Conservation (phyloP, 2,888 invertebrate genomes). For the Alloplasta piceator region DNA sequence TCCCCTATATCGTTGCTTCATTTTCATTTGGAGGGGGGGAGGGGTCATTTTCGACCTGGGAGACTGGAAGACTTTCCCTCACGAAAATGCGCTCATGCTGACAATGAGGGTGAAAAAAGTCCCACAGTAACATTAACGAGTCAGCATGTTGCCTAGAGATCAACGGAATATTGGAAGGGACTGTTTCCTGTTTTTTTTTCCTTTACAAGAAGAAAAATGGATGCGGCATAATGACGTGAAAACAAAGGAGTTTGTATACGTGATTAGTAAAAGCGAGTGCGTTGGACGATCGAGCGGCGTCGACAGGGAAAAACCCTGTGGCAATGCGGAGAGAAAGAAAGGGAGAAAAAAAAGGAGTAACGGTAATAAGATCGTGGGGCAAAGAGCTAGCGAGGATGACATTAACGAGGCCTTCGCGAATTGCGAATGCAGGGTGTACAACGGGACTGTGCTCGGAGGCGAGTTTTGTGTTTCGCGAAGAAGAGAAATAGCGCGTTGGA, state of each 20-base stretch:
- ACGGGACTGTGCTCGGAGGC: constrained; percentile 31
- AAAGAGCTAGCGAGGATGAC: constrained; percentile 57
- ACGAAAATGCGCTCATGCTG: too few species aligned
- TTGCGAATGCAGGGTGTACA: constrained; percentile 66
- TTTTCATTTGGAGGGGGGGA: too few species aligned
- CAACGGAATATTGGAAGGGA: too few species aligned
- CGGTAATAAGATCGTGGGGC: constrained; percentile 53
- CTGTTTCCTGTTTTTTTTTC: neutral
- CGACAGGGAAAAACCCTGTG: neutral
- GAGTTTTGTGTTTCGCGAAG: constrained; percentile 54
- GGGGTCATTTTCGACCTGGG: too few species aligned
- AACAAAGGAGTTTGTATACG: constrained; percentile 50
- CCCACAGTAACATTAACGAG: too few species aligned
- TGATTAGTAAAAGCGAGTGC: constrained; percentile 57
- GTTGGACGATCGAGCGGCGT: constrained; percentile 7
- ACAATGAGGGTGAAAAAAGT: too few species aligned
- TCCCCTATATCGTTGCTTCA: too few species aligned
- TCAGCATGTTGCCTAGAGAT: too few species aligned
- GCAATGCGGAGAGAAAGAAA: constrained; percentile 12
- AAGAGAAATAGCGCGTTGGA: constrained; percentile 7
- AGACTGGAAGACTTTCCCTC: too few species aligned
- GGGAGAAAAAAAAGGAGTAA: constrained; percentile 24
- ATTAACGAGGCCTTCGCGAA: constrained; percentile 64
- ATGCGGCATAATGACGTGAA: constrained; percentile 31
- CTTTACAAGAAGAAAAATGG: neutral